These are phyloP conservation scores for Emmelina monodactyla DNA, from an alignment of 2,888 invertebrate genomes.

Conservation along the genomic window DNA sequence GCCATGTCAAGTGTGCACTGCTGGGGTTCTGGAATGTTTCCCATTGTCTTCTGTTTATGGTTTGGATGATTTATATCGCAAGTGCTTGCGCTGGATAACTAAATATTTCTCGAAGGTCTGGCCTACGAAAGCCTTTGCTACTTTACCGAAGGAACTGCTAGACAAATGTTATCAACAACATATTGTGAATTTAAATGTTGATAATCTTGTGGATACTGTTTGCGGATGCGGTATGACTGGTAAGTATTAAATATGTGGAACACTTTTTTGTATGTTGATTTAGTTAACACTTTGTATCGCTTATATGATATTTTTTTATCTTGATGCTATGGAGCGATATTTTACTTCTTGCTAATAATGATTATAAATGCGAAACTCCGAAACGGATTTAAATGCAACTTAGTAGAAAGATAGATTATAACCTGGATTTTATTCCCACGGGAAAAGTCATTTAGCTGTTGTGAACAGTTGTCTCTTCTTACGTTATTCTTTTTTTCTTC, in stretches of 20 bases:
- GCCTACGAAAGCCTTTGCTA: constrained; percentile 90
- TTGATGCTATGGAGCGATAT: too few relatives aligned
- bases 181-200: constrained; percentile 78
- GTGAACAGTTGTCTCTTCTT: too few relatives aligned
- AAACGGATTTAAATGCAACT: too few relatives aligned
- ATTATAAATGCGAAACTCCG: too few relatives aligned
- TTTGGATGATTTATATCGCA: constrained; percentile 85
- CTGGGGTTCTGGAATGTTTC: constrained; percentile 87
- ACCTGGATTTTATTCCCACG: too few relatives aligned
- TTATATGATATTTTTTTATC: too few relatives aligned
- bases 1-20: constrained; percentile 89
- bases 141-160: constrained; percentile 80
- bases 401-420: too few relatives aligned
- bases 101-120: constrained; percentile 85
- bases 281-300: too few relatives aligned
- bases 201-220: constrained; percentile 83
- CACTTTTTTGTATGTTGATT: too few relatives aligned
- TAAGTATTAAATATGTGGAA: constrained; percentile 34
- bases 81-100: constrained; percentile 87
- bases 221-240: constrained; percentile 79
- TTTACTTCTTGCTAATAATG: too few relatives aligned
- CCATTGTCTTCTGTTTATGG: constrained; percentile 86
- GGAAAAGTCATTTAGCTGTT: too few relatives aligned
- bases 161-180: constrained; percentile 87
- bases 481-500: too few relatives aligned